A percentile compares a stretch with the other conserved stretches of the same genome.
Conservation (phyloP, 2,113 vertebrate species). For the Phasianus colchicus region DNA sequence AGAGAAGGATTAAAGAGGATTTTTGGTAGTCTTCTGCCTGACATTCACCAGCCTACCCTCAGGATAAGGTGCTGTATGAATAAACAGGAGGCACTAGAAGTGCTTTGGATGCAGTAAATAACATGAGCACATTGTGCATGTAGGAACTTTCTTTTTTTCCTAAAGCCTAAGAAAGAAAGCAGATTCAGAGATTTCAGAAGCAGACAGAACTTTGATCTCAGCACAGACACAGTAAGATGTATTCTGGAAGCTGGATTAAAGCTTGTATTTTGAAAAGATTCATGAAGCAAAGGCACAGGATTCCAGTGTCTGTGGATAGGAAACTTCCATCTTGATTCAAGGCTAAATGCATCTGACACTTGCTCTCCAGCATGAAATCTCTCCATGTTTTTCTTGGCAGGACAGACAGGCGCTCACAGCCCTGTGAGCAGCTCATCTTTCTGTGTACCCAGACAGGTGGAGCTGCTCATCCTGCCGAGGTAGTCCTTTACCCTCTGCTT, state of each 20-base stretch:
- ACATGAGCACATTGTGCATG: not conserved
- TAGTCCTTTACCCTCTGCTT: not conserved
- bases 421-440: not conserved
- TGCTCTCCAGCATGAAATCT: not conserved
- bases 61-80: conserved; percentile 1
- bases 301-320: not conserved
- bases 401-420: not conserved
- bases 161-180: not conserved
- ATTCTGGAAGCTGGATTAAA: not conserved
- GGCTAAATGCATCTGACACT: not conserved
- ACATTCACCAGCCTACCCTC: not conserved
- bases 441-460: not conserved
- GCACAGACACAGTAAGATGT: not conserved
- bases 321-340: not conserved
- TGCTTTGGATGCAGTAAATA: conserved; percentile 22
- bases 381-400: not conserved
- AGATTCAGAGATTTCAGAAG: not conserved
- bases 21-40: conserved; percentile 25
- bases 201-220: not conserved
- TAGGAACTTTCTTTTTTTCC: not conserved
- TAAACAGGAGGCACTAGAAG: not conserved
- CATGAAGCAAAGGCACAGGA: not conserved
- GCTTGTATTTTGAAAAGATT: not conserved
- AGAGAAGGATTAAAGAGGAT: not conserved
- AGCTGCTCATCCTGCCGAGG: not conserved